Base-by-base conservation (phyloP, 2,797 vertebrate genomes). In the Falco concolor region DNA sequence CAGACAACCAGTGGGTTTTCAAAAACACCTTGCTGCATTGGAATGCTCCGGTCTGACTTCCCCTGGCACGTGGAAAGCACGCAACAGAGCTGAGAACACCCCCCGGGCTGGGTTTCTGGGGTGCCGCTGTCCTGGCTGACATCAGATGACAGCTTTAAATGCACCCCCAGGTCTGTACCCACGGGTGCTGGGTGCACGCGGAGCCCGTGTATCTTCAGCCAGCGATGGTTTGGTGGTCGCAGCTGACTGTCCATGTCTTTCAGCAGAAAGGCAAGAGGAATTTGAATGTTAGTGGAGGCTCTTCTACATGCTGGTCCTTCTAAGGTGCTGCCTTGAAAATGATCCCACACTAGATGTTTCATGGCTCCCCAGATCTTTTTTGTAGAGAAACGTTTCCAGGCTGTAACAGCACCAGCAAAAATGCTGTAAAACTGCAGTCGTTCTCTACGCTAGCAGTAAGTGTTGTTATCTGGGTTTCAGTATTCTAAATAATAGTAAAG, bases 61-160 rank as follows among this genome's bases (percentile, higher is more conserved):
- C 25, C n/a, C 25, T 10, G 27, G 45, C 18, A 3, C 0, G 2
- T 20, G 19, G 25, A 47, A 45, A 69, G n/a, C 28, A 2, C 6
- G 3, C 1, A 2, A 18, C 2, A 28, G 38, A 47, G 34, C 57
- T 17, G 21, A 52, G n/a, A 45, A 45, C 27, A 40, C 44, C 44
- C 44, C 44, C 56, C 9, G 20, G 0, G 52, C 10, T 65, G 47
- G 34, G 38, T 47, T 53, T 53, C 8, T 70, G 77, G 24, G 47
- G 17, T 32, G n/a, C 56, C 49, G 5, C 15, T 10, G 24, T 23
- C 56, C 63, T 49, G 44, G 32, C 16, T 75, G 69, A 38, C 32
- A 53, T 30, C 30, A 57, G 32, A 14, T 38, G 56, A 68, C 24
- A 6, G 13, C 45, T 82, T 73, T 32, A 69, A 52, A 47, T 38